phyloP scores from a whole-genome alignment of 1,140 invertebrate genomes.

The Macrocentrus cingulum region DNA sequence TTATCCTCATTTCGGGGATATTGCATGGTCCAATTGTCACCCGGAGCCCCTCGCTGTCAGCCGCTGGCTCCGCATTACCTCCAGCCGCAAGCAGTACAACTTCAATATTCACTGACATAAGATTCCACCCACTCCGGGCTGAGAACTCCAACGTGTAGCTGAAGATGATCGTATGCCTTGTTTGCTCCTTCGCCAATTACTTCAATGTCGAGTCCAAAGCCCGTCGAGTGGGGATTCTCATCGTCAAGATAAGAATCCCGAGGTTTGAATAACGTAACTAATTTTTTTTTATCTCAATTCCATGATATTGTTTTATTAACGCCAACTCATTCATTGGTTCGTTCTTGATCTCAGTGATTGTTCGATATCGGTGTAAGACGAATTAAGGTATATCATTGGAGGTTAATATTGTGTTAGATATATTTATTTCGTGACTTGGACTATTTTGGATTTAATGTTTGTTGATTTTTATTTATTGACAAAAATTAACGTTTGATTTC shows the following conservation, averaged over 20 bases:
- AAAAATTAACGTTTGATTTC: no score
- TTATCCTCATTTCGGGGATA: constrained; percentile 51
- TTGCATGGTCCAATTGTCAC: constrained; percentile 55
- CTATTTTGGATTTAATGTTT: no score
- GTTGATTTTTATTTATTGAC: no score
- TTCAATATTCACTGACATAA: constrained; percentile 61
- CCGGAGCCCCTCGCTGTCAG: constrained; percentile 55
- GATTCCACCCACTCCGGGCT: constrained; percentile 57
- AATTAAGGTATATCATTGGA: no score
- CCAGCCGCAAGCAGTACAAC: constrained; percentile 57
- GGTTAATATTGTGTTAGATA: no score
- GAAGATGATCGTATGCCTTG: constrained; percentile 24
- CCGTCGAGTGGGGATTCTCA: constrained; percentile 41
- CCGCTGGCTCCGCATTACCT: constrained; percentile 55
- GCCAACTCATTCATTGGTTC: no score
- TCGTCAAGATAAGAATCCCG: constrained; percentile 15
- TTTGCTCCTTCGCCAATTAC: constrained; percentile 22
- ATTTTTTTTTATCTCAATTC: no score
- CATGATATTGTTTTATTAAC: no score
- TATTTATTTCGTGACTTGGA: no score
- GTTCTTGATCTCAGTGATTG: no score
- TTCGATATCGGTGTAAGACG: no score
- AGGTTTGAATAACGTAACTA: not conserved
- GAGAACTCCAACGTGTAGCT: constrained; percentile 38
- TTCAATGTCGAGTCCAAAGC: constrained; percentile 41